Evolutionary conservation across 2,888 invertebrate species (phyloP).

Genomic region (Calameuta pallipes): DNA sequence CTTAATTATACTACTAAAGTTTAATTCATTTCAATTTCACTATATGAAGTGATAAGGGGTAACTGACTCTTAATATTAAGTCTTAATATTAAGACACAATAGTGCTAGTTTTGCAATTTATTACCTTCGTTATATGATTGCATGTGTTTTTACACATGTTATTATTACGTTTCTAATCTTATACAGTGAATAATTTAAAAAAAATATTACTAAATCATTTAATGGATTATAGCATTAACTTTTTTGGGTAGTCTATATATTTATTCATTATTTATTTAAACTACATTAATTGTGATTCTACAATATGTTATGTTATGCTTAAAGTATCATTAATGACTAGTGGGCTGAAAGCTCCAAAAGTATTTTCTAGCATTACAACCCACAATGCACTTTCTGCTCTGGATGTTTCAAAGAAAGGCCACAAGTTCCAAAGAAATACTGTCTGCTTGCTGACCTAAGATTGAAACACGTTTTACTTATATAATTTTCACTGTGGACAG

Average conservation of each 20-base stretch:
- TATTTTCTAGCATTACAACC: neutral
- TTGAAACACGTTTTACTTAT: neutral
- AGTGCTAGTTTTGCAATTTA: too few species aligned
- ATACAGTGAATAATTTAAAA: too few species aligned
- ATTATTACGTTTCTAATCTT: too few species aligned
- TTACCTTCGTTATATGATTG: too few species aligned
- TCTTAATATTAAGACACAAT: too few species aligned
- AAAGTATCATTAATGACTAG: neutral
- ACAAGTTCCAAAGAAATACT: slow-evolving; percentile 13
- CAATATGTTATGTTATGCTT: neutral
- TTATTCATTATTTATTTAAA: neutral
- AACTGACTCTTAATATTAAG: neutral
- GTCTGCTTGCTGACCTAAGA: neutral
- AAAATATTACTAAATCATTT: too few species aligned
- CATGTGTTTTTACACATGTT: too few species aligned
- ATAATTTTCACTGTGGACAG: neutral
- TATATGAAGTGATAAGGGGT: neutral
- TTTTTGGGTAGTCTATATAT: too few species aligned
- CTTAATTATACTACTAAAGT: neutral
- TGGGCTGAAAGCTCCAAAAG: neutral
- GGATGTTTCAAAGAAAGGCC: slow-evolving; percentile 1
- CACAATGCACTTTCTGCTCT: neutral
- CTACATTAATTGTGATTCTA: neutral
- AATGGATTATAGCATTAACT: too few species aligned
- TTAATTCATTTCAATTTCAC: neutral